Conservation (phyloP, 2,797 vertebrate genomes). For the Borostomias antarcticus region DNA sequence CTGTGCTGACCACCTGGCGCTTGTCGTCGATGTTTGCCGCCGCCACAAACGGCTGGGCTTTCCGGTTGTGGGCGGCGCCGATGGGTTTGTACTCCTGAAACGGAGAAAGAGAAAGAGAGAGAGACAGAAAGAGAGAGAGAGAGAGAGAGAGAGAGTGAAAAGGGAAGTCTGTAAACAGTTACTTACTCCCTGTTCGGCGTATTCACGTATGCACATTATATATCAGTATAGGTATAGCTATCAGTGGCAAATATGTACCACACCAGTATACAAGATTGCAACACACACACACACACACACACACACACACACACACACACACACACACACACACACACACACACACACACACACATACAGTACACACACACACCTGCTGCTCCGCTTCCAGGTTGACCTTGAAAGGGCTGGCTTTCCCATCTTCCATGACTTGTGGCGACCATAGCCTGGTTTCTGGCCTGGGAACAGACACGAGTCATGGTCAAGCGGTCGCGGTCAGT, state of each 20-base stretch:
- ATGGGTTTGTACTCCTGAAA: conserved; percentile 93
- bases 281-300: too few species aligned
- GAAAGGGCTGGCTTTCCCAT: conserved; percentile 83
- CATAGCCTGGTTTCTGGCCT: conserved; percentile 89
- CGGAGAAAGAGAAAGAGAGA: too few species aligned
- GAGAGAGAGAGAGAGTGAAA: not conserved
- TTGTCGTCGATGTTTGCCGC: conserved; percentile 95
- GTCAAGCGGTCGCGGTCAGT: conserved; percentile 22
- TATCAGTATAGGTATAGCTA: too few species aligned
- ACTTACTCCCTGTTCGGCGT: too few species aligned
- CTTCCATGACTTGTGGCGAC: conserved; percentile 87
- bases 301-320: conserved; percentile 65
- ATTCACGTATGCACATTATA: too few species aligned
- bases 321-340: conserved; percentile 65
- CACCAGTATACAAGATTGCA: too few species aligned
- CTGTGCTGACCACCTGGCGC: conserved; percentile 94
- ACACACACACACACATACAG: too few species aligned
- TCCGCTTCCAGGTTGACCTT: conserved; percentile 92
- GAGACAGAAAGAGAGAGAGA: conserved; percentile 38
- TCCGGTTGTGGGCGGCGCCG: conserved; percentile 90
- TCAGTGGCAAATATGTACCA: too few species aligned
- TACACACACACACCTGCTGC: conserved; percentile 81
- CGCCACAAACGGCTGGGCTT: conserved; percentile 92
- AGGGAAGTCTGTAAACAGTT: too few species aligned
- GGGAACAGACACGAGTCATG: conserved; percentile 23